Conservation (phyloP, 2,797 vertebrate genomes). For the Ataeniobius toweri region DNA sequence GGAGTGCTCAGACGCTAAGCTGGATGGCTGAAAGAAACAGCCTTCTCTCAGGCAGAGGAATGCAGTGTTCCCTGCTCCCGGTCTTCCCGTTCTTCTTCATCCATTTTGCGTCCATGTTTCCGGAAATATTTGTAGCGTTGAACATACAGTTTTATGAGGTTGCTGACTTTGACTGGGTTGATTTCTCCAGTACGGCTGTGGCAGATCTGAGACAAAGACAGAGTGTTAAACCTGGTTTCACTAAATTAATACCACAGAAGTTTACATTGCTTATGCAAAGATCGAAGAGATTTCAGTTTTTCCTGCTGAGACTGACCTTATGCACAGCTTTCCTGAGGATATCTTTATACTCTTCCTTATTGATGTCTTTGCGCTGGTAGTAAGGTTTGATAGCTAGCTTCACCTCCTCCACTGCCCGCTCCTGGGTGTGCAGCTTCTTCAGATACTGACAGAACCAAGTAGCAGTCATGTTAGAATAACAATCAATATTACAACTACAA, state of each 20-base stretch:
- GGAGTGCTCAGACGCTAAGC: not conserved
- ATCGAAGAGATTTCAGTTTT: not conserved
- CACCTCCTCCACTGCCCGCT: slow-evolving; percentile 93
- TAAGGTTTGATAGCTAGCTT: slow-evolving; percentile 96
- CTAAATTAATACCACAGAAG: not conserved
- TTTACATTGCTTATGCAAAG: too few species aligned
- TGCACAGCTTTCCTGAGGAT: slow-evolving; percentile 95
- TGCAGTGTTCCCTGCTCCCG: slow-evolving; percentile 69
- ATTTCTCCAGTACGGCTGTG: slow-evolving; percentile 96
- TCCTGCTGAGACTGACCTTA: slow-evolving; percentile 79
- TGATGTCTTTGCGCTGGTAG: slow-evolving; percentile 96
- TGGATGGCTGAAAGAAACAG: not conserved
- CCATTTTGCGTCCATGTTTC: slow-evolving; percentile 91
- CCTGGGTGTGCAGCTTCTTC: slow-evolving; percentile 95
- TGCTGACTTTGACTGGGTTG: slow-evolving; percentile 93
- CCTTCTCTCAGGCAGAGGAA: slow-evolving; percentile 65
- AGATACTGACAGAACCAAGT: slow-evolving; percentile 80
- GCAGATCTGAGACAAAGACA: slow-evolving; percentile 83
- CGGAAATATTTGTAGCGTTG: slow-evolving; percentile 94
- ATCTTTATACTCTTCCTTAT: slow-evolving; percentile 95
- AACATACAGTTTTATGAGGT: slow-evolving; percentile 91
- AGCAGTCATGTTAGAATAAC: not conserved
- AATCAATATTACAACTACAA: too few species aligned
- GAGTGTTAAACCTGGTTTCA: not conserved
- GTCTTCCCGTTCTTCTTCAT: slow-evolving; percentile 82